Percentiles rank a stretch among this genome's conserved stretches.
Evolutionary conservation across 2,888 invertebrate species (phyloP).

Genomic region (Tetragnatha montana): DNA sequence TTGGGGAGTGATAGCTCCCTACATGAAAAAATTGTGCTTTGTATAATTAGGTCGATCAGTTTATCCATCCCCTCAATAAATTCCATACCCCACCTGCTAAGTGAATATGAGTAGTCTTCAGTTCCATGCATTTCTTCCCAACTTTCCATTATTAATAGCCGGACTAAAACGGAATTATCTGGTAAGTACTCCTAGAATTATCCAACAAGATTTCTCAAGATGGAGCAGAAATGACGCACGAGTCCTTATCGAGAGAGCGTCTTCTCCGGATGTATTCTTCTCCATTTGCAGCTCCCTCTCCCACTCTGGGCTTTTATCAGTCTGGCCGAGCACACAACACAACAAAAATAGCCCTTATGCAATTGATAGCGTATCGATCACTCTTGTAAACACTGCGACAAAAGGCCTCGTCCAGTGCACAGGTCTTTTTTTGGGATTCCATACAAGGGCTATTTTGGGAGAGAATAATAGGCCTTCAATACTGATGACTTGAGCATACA

Average conservation of each 20-base stretch:
- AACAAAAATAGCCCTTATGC: background rate
- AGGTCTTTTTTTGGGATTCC: background rate
- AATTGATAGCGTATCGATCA: background rate
- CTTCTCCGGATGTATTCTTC: constrained; percentile 13
- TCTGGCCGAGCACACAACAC: background rate
- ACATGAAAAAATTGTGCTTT: too few species aligned
- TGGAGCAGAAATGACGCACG: constrained; percentile 8
- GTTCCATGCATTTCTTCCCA: background rate
- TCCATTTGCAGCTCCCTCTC: background rate
- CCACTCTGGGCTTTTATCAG: background rate
- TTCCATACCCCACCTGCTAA: background rate
- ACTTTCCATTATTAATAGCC: background rate
- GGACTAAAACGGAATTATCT: background rate
- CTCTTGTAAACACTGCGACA: background rate
- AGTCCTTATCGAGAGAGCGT: background rate
- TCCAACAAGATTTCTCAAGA: background rate
- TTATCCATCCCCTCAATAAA: too few species aligned
- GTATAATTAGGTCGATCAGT: too few species aligned
- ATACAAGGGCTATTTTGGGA: background rate
- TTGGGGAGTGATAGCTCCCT: too few species aligned
- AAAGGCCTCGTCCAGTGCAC: background rate
- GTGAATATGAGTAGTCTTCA: background rate
- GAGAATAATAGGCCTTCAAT: too few species aligned
- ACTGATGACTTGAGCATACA: too few species aligned
- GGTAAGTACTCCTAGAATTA: background rate